These are phyloP conservation scores for Myrmecophaga tridactyla DNA, from an alignment of 2,113 vertebrate genomes.

Conservation along the genomic window DNA sequence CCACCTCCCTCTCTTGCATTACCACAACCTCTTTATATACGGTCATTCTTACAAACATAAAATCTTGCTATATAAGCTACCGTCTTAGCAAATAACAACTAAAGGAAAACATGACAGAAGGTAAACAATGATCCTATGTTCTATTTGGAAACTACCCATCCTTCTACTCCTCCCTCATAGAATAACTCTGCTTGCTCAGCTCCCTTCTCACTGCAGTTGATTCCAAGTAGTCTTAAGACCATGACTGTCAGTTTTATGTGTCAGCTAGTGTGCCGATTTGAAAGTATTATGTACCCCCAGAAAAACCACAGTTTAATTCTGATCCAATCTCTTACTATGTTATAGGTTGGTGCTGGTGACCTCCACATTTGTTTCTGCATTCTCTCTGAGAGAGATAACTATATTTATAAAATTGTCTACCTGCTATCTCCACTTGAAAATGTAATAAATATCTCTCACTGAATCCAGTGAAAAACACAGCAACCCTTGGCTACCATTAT, in stretches of 20 bases:
- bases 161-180: not conserved
- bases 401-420: not conserved
- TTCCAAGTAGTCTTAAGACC: no score
- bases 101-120: not conserved
- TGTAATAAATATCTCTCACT: not conserved
- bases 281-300: no score
- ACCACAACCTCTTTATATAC: not conserved
- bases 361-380: not conserved
- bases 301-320: no score
- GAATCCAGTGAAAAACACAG: not conserved
- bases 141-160: not conserved
- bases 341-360: not conserved
- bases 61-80: not conserved
- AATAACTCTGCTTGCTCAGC: not conserved
- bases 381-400: no score
- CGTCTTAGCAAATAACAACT: not conserved
- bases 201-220: not conserved
- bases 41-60: not conserved
- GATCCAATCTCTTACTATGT: no score
- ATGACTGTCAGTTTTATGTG: not conserved
- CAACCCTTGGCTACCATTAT: not conserved
- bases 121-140: rapidly evolving
- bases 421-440: not conserved
- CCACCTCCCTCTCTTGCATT: not conserved
- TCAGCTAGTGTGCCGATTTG: no score